These are phyloP conservation scores for Drosophila ohnishii DNA, from an alignment of 1,140 invertebrate genomes.

Conservation along the genomic window DNA sequence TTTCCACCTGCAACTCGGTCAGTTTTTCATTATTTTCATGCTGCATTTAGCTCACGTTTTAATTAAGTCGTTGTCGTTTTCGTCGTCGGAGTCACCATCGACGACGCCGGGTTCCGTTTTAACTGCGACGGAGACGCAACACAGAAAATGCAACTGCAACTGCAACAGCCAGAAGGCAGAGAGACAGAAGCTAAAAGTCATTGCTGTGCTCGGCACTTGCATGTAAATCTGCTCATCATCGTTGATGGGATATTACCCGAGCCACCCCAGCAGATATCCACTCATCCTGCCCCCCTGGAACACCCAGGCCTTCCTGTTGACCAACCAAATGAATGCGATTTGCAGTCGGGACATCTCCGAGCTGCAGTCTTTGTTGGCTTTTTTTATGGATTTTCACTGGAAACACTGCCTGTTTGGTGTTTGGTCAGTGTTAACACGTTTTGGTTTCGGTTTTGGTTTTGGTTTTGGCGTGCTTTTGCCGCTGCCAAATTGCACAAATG, in stretches of 20 bases:
- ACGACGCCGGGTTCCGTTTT: slow-evolving; percentile 40
- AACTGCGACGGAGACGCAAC: slow-evolving; percentile 30
- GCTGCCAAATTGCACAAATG: slow-evolving; percentile 72
- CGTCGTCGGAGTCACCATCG: slow-evolving; percentile 35
- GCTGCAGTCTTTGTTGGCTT: slow-evolving; percentile 63
- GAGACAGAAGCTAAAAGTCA: slow-evolving; percentile 51
- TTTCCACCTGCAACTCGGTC: slow-evolving; percentile 79
- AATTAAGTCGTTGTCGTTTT: slow-evolving; percentile 72
- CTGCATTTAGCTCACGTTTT: slow-evolving; percentile 81
- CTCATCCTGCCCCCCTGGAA: neutral
- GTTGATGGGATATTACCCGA: slow-evolving; percentile 79
- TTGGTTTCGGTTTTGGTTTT: slow-evolving; percentile 41
- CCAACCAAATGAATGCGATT: slow-evolving; percentile 72
- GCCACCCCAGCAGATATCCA: slow-evolving; percentile 5
- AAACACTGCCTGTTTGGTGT: slow-evolving; percentile 38
- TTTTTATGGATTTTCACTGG: slow-evolving; percentile 75
- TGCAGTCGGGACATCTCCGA: slow-evolving; percentile 67
- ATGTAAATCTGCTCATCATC: slow-evolving; percentile 82
- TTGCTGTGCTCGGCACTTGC: slow-evolving; percentile 68
- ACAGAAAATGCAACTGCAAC: slow-evolving; percentile 29
- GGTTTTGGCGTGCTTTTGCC: slow-evolving; percentile 60
- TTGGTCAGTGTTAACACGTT: slow-evolving; percentile 66
- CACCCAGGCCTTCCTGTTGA: slow-evolving; percentile 3
- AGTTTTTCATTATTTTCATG: slow-evolving; percentile 82
- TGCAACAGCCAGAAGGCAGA: slow-evolving; percentile 1